Evolutionary conservation across 2,797 vertebrate species (phyloP).

Genomic region (Clarias pachynema): DNA sequence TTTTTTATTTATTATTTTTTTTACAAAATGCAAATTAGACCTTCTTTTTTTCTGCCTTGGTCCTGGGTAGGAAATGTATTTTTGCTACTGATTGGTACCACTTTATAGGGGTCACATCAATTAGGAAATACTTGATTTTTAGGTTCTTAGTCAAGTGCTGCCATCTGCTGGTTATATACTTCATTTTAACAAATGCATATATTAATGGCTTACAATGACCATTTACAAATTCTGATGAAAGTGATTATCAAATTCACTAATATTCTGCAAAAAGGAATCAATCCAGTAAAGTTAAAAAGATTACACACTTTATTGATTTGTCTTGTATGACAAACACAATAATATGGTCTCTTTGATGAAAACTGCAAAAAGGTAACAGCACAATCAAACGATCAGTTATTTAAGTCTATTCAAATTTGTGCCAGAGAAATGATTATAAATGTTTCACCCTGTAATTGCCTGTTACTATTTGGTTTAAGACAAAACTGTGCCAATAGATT

Average conservation of each 20-base stretch:
- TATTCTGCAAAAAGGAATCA: not conserved
- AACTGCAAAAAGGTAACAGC: constrained; percentile 1
- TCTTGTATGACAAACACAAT: constrained; percentile 16
- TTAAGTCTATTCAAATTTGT: not conserved
- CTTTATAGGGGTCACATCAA: not conserved
- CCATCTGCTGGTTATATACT: constrained; percentile 47
- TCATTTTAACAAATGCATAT: not conserved
- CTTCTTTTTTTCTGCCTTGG: not conserved
- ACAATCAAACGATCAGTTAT: constrained; percentile 4
- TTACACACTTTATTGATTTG: constrained; percentile 41
- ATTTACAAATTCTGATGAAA: not conserved
- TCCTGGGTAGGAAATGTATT: not conserved
- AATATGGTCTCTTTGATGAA: constrained; percentile 21
- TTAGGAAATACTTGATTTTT: not conserved
- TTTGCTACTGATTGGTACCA: not conserved
- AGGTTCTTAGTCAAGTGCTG: constrained; percentile 23
- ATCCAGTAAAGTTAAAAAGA: not conserved
- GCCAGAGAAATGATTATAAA: not conserved
- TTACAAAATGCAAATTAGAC: too few species aligned
- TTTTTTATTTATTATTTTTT: too few species aligned
- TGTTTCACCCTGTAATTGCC: constrained; percentile 4
- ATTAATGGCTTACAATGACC: too few species aligned
- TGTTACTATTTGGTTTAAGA: not conserved
- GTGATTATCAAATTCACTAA: not conserved
- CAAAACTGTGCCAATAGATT: not conserved